Evolutionary conservation across 2,797 vertebrate species (phyloP).

Genomic region (Bovichtus variegatus): DNA sequence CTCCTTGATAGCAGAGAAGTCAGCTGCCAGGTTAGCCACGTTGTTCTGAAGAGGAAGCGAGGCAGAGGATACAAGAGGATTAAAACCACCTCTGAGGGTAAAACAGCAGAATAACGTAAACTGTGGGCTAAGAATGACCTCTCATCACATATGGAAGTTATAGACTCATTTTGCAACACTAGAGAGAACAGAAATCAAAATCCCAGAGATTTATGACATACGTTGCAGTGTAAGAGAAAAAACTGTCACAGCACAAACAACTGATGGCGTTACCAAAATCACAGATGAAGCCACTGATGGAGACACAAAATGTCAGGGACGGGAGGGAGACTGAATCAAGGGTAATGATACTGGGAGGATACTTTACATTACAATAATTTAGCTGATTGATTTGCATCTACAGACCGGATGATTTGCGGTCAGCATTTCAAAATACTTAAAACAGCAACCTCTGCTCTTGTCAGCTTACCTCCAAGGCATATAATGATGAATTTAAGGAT

Average conservation of each 20-base stretch:
- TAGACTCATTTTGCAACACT: neutral
- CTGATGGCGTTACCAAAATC: constrained; percentile 10
- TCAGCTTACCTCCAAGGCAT: neutral
- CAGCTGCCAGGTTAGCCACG: constrained; percentile 88
- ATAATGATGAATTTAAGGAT: neutral
- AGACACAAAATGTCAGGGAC: neutral
- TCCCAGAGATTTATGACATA: neutral
- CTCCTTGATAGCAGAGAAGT: constrained; percentile 99
- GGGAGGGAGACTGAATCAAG: neutral
- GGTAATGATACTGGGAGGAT: neutral
- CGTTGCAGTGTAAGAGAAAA: neutral
- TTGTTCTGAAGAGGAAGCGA: constrained; percentile 83
- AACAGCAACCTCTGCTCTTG: constrained; percentile 18
- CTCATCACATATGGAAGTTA: neutral
- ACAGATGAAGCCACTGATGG: constrained; percentile 11
- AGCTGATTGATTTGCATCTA: neutral
- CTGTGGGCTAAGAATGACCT: neutral
- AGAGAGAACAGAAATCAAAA: neutral
- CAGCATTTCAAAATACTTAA: constrained; percentile 6
- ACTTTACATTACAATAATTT: neutral
- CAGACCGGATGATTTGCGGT: neutral
- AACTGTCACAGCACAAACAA: constrained; percentile 6
- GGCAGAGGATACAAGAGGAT: constrained; percentile 36
- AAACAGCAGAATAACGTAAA: neutral
- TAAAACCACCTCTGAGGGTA: constrained; percentile 28